Evolutionary conservation across 2,888 invertebrate genomes (phyloP).

Genomic region (Drosophila mayaguana): DNA sequence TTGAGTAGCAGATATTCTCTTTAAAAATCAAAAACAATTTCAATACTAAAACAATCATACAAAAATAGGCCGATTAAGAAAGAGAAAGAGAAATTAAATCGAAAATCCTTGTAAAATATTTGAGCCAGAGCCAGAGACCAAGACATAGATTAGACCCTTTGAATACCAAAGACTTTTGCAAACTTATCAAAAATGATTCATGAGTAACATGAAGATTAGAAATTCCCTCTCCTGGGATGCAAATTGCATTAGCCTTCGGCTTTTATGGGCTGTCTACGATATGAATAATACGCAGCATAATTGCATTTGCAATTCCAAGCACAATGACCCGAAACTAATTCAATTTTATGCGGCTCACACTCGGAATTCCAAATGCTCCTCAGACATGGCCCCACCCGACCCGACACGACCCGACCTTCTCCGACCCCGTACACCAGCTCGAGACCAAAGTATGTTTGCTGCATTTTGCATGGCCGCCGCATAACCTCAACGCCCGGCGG

Average conservation of each 20-base stretch:
- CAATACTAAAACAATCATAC: too few species aligned
- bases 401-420: conserved; percentile 5
- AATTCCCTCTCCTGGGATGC: neutral
- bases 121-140: neutral
- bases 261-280: neutral
- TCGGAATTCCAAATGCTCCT: conserved; percentile 56
- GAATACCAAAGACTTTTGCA: neutral
- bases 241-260: neutral
- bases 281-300: conserved; percentile 39
- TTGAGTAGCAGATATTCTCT: too few species aligned
- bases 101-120: neutral
- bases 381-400: neutral
- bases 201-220: neutral
- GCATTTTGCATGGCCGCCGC: conserved; percentile 62
- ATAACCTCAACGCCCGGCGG: conserved; percentile 57
- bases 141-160: neutral
- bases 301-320: conserved; percentile 70
- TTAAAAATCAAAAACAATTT: too few species aligned
- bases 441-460: conserved; percentile 36
- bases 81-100: too few species aligned
- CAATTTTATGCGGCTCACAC: conserved; percentile 48
- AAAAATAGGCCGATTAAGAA: too few species aligned
- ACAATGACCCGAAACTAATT: conserved; percentile 55
- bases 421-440: neutral
- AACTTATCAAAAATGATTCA: neutral